Percentiles rank a stretch among this genome's conserved stretches.
Evolutionary conservation across 2,113 vertebrate species (phyloP).

Genomic region (Tapirus terrestris): DNA sequence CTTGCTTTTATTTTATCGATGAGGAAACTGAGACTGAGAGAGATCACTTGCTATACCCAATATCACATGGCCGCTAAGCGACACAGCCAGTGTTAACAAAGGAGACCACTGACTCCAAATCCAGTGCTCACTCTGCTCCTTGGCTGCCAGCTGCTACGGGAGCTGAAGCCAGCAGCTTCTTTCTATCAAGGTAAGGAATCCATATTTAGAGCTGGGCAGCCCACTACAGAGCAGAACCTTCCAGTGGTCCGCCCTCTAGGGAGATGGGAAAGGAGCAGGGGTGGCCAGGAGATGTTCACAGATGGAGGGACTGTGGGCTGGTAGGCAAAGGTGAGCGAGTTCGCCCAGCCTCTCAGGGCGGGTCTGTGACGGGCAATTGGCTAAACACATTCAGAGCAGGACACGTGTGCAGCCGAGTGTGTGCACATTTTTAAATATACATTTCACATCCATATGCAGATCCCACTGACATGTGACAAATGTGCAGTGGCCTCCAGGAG

Average conservation of each 20-base stretch:
- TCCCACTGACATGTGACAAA: slow-evolving; percentile 74
- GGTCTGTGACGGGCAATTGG: slow-evolving; percentile 53
- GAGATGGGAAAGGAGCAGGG: background rate
- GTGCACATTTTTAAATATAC: slow-evolving; percentile 80
- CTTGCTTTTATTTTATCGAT: background rate
- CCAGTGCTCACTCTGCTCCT: background rate
- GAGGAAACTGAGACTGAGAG: background rate
- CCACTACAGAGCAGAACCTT: background rate
- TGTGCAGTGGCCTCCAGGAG: slow-evolving; percentile 70
- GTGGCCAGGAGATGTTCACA: background rate
- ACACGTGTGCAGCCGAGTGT: slow-evolving; percentile 23
- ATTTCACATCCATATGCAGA: slow-evolving; percentile 75
- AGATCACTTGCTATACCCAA: fast-evolving
- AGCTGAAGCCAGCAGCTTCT: background rate
- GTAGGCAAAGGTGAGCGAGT: slow-evolving; percentile 28
- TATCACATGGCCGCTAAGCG: background rate
- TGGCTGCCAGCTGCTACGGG: fast-evolving
- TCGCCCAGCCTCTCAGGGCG: background rate
- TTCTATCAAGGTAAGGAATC: background rate
- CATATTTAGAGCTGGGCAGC: background rate
- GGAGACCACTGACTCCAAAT: background rate
- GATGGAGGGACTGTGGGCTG: background rate
- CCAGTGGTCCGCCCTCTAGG: background rate
- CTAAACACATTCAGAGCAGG: slow-evolving; percentile 69
- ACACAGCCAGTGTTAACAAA: background rate